phyloP scores from a whole-genome alignment of 1,140 invertebrate genomes.

The Mercenaria mercenaria region DNA sequence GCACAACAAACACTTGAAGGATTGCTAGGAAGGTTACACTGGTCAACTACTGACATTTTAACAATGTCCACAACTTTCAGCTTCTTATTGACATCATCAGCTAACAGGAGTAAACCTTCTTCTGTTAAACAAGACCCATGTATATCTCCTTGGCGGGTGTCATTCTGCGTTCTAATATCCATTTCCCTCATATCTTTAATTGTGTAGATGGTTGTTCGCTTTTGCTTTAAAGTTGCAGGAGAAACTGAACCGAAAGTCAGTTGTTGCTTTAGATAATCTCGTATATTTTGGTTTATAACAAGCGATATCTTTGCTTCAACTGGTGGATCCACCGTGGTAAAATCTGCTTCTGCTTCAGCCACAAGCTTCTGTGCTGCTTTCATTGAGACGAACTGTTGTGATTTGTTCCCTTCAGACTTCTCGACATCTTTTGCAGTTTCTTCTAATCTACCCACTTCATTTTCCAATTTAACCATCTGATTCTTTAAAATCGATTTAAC shows the following conservation, averaged over 20 bases:
- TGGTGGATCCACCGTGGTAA: too few species aligned
- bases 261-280: too few species aligned
- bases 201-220: neutral
- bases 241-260: too few species aligned
- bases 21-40: neutral
- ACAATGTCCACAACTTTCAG: neutral
- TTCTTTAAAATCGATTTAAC: neutral
- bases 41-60: neutral
- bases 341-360: too few species aligned
- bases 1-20: neutral
- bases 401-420: neutral
- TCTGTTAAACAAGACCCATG: neutral
- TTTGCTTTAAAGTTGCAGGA: too few species aligned
- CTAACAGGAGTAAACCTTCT: neutral
- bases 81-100: neutral
- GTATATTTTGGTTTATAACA: too few species aligned
- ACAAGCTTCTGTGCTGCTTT: too few species aligned
- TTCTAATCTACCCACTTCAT: neutral
- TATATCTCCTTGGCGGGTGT: neutral
- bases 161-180: neutral
- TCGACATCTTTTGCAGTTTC: neutral
- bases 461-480: neutral
- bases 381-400: neutral
- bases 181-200: neutral
- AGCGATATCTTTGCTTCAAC: too few species aligned